Evolutionary conservation across 35 echinoderm and acorn worm species (phyloP), one percentile per base, ranked within the genome.

Genomic region (Hemicentrotus pulcherrimus): DNA sequence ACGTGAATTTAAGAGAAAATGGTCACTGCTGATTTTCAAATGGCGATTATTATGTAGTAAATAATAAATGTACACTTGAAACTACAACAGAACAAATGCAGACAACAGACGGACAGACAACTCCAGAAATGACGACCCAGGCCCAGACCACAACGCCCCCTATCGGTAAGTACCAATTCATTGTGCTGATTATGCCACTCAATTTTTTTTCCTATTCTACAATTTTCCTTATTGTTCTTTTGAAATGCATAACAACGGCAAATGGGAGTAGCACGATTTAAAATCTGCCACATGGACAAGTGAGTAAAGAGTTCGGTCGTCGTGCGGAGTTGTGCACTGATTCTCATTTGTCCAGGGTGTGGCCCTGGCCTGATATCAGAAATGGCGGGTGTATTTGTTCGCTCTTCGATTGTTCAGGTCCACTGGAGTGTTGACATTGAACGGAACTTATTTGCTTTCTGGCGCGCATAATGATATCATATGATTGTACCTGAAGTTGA

Each of bases 401-500:
- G 32, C 88, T 47, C 16, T 90, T 90, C 46, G 88, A 90, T 90
- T 90, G 32, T 90, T 90, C 32, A 47, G 32, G 32, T 90, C 88
- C 19, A 13, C 8, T 32, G 65, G 88, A 90, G 88, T 90, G 88
- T 90, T 90, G 88, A 90, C 88, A 90, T 90, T 90, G 46, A 90
- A 47, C 46, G 32, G 88, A 90, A 90, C 88, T 90, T 90, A 90
- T 90, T 90, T 90, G 88, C 88, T 90, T 47, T 90, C 88, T 90
- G 88, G 88, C 88, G 88, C 46, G 88, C 88, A 90, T 90, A 90
- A 90, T 90, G 88, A 90, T 90, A 90, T 90, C 88, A 90, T 90
- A 90, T 90, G 88, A 90, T 90, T 90, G 88, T 47, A 90, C 32
- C 88, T 90, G 88, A 90, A 47, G 32, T 90, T 90, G 88, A 90